Conservation (phyloP, 2,888 invertebrate species). For the Drosophila anomalipes region DNA sequence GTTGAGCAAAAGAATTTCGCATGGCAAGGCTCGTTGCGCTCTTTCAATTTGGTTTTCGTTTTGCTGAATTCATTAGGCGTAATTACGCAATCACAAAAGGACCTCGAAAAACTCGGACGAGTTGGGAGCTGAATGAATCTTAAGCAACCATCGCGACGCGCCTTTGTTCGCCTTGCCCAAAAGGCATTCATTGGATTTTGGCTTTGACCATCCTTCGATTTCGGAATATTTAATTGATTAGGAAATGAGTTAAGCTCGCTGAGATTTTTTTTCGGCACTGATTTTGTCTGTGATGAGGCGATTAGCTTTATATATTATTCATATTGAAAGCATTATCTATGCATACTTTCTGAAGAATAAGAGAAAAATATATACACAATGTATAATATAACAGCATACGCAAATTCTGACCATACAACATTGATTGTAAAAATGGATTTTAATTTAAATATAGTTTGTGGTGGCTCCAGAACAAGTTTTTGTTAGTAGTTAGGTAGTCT, state of each 20-base stretch:
- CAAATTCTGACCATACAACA: background rate
- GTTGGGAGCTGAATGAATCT: slow-evolving; percentile 46
- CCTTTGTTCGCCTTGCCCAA: slow-evolving; percentile 28
- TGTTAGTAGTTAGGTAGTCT: background rate
- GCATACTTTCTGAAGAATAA: background rate
- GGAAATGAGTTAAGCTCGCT: slow-evolving; percentile 64
- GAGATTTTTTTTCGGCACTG: slow-evolving; percentile 50
- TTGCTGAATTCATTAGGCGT: slow-evolving; percentile 73
- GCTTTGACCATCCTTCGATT: slow-evolving; percentile 43
- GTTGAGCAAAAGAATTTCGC: slow-evolving; percentile 30
- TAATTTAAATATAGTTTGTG: background rate
- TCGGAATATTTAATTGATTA: slow-evolving; percentile 80
- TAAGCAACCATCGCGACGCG: slow-evolving; percentile 31
- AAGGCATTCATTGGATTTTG: slow-evolving; percentile 45
- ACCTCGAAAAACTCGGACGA: slow-evolving; percentile 20
- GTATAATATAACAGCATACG: background rate
- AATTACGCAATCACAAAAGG: slow-evolving; percentile 76
- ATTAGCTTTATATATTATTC: slow-evolving; percentile 5
- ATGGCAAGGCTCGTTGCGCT: slow-evolving; percentile 33
- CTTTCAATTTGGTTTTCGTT: slow-evolving; percentile 67
- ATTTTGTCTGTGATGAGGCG: slow-evolving; percentile 19
- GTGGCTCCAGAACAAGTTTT: too few species aligned
- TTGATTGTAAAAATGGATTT: background rate
- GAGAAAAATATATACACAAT: too few species aligned
- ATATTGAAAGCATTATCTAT: background rate